Evolutionary conservation across 1,140 invertebrate genomes (phyloP), one percentile per base, ranked within the genome.

Genomic region (Mizuhopecten yessoensis): DNA sequence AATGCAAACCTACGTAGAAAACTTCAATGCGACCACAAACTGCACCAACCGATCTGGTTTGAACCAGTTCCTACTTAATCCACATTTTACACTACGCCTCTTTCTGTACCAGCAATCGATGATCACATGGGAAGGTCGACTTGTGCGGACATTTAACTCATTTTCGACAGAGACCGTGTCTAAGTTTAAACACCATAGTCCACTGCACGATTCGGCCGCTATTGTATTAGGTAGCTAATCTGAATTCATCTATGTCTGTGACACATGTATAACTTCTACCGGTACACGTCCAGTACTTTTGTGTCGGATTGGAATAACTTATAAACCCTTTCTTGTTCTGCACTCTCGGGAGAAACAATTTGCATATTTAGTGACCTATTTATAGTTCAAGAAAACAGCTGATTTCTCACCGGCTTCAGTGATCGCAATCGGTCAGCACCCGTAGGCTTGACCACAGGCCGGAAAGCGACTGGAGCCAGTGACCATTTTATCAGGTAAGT

Each of bases 301-400:
- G 3, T 75, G 57, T 75, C 57, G 57, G n/a, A 29, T 17, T 75
- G 57, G 29, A 75, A 17, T 17, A n/a, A 7, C 29, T 29, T 29
- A n/a, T n/a, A 3, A 29, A 29, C 57, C 57, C 57, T 75, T 29
- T 75, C 57, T 23, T 75, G 57, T 17, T n/a, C 17, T n/a, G n/a
- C n/a, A 29, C 57, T 75, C 57, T 17, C 57, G 23, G n/a, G 57
- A 75, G 57, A 5, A 29, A 17, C 11, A n/a, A 75, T 75, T 75
- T 75, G 57, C 57, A 75, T 75, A 75, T n/a, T 5, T 29, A 29
- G 57, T 75, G 57, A 75, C 57, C 57, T 75, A 75, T 75, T 75
- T 75, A 75, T 75, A 75, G 57, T 13, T 49, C 57, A 75, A 75
- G 57, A 75, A 75, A 75, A 75, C 57, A 75, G 57, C 57, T 75